These are phyloP conservation scores for Prosapia bicincta DNA, from an alignment of 2,888 invertebrate species.

Conservation along the genomic window DNA sequence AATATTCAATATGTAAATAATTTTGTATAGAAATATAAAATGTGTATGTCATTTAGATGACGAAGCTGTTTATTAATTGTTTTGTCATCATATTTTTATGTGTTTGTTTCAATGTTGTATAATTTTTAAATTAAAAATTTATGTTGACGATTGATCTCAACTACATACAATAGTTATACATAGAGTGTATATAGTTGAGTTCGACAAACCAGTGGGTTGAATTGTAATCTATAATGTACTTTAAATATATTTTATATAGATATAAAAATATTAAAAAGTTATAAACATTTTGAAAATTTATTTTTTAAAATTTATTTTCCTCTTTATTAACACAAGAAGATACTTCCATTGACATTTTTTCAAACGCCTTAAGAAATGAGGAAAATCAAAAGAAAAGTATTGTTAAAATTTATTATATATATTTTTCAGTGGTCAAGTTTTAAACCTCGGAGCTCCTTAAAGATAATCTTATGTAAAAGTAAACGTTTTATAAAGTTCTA, in stretches of 20 bases:
- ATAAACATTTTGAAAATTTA: background rate
- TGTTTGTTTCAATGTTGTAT: background rate
- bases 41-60: too few relatives aligned
- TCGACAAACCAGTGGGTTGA: background rate
- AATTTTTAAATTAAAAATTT: background rate
- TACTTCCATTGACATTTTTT: too few relatives aligned
- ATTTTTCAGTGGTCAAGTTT: background rate
- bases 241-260: background rate
- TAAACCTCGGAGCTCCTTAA: background rate
- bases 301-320: too few relatives aligned
- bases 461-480: background rate
- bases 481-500: background rate
- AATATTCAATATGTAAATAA: background rate
- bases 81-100: background rate
- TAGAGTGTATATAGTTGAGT: background rate
- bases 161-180: background rate
- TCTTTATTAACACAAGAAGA: too few relatives aligned
- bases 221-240: background rate
- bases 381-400: too few relatives aligned
- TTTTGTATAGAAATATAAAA: background rate
- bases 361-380: too few relatives aligned
- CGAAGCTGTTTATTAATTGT: too few relatives aligned
- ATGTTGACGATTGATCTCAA: background rate
- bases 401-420: background rate
- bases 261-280: background rate